Evolutionary conservation across 2,888 invertebrate genomes (phyloP).

Genomic region (Polymixis lichenea): DNA sequence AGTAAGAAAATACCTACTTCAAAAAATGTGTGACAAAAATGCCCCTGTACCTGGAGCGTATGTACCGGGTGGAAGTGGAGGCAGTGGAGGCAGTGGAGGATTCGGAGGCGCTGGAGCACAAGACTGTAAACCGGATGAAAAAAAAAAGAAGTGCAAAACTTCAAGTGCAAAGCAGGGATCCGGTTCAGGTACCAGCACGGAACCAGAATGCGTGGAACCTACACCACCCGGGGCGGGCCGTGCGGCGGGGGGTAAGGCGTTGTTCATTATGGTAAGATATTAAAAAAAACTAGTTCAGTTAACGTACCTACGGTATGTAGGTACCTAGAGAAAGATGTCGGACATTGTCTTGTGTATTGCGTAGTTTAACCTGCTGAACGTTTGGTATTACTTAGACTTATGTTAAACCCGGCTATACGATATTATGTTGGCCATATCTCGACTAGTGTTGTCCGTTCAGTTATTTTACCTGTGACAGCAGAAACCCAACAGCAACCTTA

Average conservation of each 20-base stretch:
- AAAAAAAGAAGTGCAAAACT: conserved; percentile 18
- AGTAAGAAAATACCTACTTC: not conserved
- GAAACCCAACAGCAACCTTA: too few relatives aligned
- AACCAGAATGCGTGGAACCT: not conserved
- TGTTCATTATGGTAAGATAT: conserved; percentile 70
- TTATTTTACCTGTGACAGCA: too few relatives aligned
- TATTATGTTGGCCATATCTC: not conserved
- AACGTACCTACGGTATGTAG: too few relatives aligned
- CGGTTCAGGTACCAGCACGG: too few relatives aligned
- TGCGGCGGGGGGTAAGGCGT: conserved; percentile 45
- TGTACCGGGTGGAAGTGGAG: too few relatives aligned
- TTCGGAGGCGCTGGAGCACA: too few relatives aligned
- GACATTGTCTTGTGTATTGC: not conserved
- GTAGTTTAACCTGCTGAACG: too few relatives aligned
- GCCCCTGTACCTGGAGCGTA: too few relatives aligned
- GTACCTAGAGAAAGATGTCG: not conserved
- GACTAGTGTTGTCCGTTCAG: not conserved
- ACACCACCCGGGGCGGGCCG: not conserved
- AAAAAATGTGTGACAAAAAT: conserved; percentile 14
- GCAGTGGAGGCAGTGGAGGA: too few relatives aligned
- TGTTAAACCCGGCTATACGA: not conserved
- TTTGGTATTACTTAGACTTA: not conserved
- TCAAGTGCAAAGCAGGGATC: too few relatives aligned
- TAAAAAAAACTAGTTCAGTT: not conserved
- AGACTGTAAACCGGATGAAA: not conserved